Base-by-base conservation (phyloP, 2,113 vertebrate species). In the Megaceryle torquata region DNA sequence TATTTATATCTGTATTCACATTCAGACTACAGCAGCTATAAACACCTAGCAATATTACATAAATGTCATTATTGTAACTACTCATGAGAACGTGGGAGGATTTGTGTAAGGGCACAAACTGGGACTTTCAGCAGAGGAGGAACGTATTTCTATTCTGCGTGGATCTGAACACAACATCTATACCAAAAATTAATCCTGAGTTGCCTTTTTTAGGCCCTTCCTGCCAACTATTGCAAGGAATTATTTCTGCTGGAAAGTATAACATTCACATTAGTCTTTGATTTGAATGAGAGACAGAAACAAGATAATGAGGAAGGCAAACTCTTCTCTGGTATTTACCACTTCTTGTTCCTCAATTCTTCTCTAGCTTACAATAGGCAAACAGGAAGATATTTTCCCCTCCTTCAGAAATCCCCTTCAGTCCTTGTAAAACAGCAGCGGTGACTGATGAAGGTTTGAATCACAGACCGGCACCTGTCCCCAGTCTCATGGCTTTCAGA, bases 31-130 rank as follows among this genome's bases (percentile, higher is more conserved):
- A 53, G 20, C 88, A 86, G 85, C 88, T 95, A 86, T 86, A 93
- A 93, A 94, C 88, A 93, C 7, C 60, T 81, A 68, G 72, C 2
- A 9, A 63, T 78, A 72, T 75, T 93, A 91, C 53, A 93, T 84
- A 91, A 95, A 93, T 84, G 90, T 68, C 91, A 75, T 93, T 86
- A 91, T 64, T 74, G 53, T 65, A 96, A 78, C 88, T 79, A 41
- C 82, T 92, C 53, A 65, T 3, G 22, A 67, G 60, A 83, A 78
- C 0, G 46, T 86, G 65, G 93, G 91, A 96, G 88, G 89, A 93
- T 91, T 89, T 97, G 90, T 92, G 76, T 59, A 81, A 90, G 78
- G 79, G 71, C 89, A 81, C 78, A 96, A 91, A 90, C 24, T 7
- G 56, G 56, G 75, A 83, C 43, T 80, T 89, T 72, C 1, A 1